Conservation (phyloP, 2,888 invertebrate genomes). For the Conus canariensis region DNA sequence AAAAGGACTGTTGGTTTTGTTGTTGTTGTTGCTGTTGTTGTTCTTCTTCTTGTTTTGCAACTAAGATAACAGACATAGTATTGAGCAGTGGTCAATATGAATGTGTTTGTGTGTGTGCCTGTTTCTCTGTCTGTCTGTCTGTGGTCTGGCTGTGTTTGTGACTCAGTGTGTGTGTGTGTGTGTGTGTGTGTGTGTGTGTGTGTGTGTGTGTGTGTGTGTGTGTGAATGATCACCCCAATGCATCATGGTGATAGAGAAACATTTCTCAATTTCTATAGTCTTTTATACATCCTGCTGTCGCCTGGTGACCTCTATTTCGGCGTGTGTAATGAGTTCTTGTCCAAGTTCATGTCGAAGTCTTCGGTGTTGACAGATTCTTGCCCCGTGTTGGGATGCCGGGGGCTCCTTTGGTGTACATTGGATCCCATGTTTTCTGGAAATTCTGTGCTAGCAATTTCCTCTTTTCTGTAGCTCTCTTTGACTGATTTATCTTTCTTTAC, state of each 20-base stretch:
- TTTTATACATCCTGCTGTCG: background rate
- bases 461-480: too few relatives aligned
- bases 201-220: constrained; percentile 27
- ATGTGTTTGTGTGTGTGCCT: background rate
- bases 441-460: too few relatives aligned
- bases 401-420: background rate
- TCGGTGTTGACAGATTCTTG: too few relatives aligned
- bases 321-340: too few relatives aligned
- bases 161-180: constrained; percentile 18
- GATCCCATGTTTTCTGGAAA: too few relatives aligned
- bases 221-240: background rate
- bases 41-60: too few relatives aligned
- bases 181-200: constrained; percentile 30
- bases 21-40: too few relatives aligned
- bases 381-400: background rate
- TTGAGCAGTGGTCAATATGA: background rate
- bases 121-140: background rate
- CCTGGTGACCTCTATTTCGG: too few relatives aligned
- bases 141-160: background rate
- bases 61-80: too few relatives aligned
- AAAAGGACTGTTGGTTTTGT: too few relatives aligned
- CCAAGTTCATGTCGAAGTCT: too few relatives aligned
- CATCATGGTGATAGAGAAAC: background rate
- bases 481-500: too few relatives aligned
- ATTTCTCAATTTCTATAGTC: background rate